Base-by-base conservation (phyloP, 2,113 vertebrate genomes). In the Oreochromis spilurus region DNA sequence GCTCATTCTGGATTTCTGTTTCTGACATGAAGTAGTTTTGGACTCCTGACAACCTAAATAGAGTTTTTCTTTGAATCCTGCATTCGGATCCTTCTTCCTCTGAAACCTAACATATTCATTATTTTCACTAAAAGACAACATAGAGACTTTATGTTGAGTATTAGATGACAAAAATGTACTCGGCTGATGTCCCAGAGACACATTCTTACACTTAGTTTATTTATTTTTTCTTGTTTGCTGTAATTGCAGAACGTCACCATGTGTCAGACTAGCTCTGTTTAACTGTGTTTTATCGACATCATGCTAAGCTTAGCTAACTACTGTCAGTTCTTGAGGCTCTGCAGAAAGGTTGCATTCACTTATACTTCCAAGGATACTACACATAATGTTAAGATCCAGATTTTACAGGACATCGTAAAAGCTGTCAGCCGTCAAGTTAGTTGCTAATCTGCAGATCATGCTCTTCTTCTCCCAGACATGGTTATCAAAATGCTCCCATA, bases 61-160 rank as follows among this genome's bases (percentile, higher is more conserved):
- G 9, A 72, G 14, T 17, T 72, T 45, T 75, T 48, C 67, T 45
- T 72, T 29, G 40, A 72, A 26, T 75, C 40, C 67, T 75, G 40
- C 38, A 7, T 75, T 48, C 1, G 0, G 6, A 17, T 75, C 13
- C 50, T 72, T 45, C 2, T 17, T 0, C 38, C 3, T 45, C n/a
- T 48, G 21, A 48, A 75, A 75, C 67, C 21, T 48, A 75, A 45
- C 2, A 45, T 72, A 26, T 72, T 72, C 8, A 45, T 45, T 72
- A 45, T 72, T 45, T 5, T 26, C 67, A 26, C 21, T 45, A 26
- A 43, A 72, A 26, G n/a, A 3, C 38, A 45, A 1, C 2, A 45
- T 26, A 72, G 21, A 72, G 13, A 45, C 5, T 45, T 45, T 26
- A 43, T 72, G 67, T 6, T 72, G 38, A 72, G 14, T 7, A 6